Evolutionary conservation across 2,797 vertebrate species (phyloP), one percentile per base, ranked within the genome.

Genomic region (Melanotaenia nigrans): DNA sequence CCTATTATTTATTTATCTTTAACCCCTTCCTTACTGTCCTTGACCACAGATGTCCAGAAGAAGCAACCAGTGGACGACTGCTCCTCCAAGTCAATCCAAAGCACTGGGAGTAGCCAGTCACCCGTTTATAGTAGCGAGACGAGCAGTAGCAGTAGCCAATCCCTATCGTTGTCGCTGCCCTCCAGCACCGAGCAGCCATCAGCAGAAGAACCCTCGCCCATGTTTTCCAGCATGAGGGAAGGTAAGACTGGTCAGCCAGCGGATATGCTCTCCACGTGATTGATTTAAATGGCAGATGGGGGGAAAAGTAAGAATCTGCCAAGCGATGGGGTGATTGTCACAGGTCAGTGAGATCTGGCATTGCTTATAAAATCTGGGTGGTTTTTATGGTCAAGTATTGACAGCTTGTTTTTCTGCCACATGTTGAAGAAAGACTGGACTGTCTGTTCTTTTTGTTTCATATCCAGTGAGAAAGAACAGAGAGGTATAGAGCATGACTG

Each of bases 31-130:
- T 45, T 0, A 0, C 79, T 66, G 61, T 80, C 66, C 28, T 61
- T 63, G 11, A 35, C 73, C 89, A 25, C 78, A 98, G 96, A 98
- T 93, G 95, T 97, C 91, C 94, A 97, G 92, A 96, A 97, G 94
- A 97, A 97, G 93, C 95, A 96, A 90, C 94, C 95, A 65, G 96
- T 95, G 0, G 96, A 97, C 73, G 96, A 96, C 94, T 96, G 96
- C 79, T 70, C 95, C 91, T 94, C 96, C 89, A 95, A 94, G 93
- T 95, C 96, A 86, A 94, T 95, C 95, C 96, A 96, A 93, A 96
- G 95, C 93, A 94, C 89, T 81, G 88, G 81, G 25, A 89, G 89
- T 75, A 96, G 92, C 94, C 96, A 96, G 88, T 95, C 95, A 60
- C 90, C 96, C 76, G 95, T 96, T 77, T 96, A 96, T 94, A 93